phyloP scores from a whole-genome alignment of 2,797 vertebrate species.

The Adelosebastes latens region DNA sequence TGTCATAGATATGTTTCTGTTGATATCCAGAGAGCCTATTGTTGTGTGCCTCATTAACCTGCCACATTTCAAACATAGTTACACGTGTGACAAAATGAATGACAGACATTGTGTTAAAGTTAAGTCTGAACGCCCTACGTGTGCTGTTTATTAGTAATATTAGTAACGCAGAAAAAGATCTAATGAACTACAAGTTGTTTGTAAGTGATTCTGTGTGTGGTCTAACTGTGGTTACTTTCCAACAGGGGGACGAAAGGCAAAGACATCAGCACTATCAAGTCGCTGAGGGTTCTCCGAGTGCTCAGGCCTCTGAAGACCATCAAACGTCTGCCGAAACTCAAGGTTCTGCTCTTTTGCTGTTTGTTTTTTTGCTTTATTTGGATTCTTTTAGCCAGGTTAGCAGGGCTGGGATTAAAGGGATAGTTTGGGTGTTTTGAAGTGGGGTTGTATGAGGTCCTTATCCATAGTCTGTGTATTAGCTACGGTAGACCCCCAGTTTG shows the following conservation, averaged over 20 bases:
- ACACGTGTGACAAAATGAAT: neutral
- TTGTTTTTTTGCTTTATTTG: neutral
- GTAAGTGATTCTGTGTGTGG: neutral
- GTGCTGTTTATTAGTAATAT: neutral
- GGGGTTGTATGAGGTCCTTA: too few species aligned
- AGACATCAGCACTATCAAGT: constrained; percentile 99
- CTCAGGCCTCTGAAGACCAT: constrained; percentile 97
- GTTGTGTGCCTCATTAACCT: neutral
- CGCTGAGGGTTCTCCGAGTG: constrained; percentile 93
- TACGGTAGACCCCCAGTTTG: too few species aligned
- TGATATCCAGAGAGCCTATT: neutral
- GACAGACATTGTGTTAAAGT: neutral
- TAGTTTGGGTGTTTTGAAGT: too few species aligned
- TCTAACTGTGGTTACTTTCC: constrained; percentile 29
- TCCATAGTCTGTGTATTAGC: too few species aligned
- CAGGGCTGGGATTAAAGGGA: neutral
- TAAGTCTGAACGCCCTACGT: neutral
- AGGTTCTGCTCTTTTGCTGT: constrained; percentile 78
- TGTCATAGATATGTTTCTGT: neutral
- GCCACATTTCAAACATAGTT: neutral
- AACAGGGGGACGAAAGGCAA: constrained; percentile 93
- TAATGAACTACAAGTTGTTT: neutral
- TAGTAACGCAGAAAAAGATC: neutral
- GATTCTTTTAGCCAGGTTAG: neutral
- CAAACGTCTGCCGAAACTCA: constrained; percentile 95